Percentiles rank a stretch among this genome's conserved stretches.
These are phyloP conservation scores for Diachasma alloeum DNA, from an alignment of 1,140 invertebrate species.

Conservation along the genomic window DNA sequence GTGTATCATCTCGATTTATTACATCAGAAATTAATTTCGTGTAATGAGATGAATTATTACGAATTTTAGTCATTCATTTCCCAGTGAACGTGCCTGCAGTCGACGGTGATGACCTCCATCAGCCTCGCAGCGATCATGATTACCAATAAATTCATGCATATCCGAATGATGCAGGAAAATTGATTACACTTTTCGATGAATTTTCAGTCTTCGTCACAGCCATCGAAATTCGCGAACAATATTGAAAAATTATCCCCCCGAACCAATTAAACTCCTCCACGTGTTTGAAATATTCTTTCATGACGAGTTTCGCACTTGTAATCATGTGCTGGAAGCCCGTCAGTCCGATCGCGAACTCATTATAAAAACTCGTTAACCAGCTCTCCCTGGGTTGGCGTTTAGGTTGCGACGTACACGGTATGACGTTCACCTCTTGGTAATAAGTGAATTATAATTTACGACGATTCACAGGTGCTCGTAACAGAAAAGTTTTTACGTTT, in stretches of 20 bases:
- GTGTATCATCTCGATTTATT: too few species aligned
- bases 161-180: not conserved
- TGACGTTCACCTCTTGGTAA: too few species aligned
- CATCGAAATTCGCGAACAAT: not conserved
- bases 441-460: too few species aligned
- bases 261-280: not conserved
- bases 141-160: not conserved
- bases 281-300: not conserved
- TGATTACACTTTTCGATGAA: not conserved
- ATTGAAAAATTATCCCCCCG: not conserved
- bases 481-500: too few species aligned
- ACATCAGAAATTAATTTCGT: not conserved
- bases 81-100: not conserved
- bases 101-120: not conserved
- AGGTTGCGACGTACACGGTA: not conserved
- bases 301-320: not conserved
- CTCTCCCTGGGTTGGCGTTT: slow-evolving; percentile 35
- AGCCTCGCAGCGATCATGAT: not conserved
- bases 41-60: too few species aligned
- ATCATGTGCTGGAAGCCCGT: slow-evolving; percentile 3
- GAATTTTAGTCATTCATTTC: too few species aligned
- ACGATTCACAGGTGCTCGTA: too few species aligned
- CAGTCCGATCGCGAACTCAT: slow-evolving; percentile 43
- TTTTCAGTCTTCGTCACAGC: not conserved
- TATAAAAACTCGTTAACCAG: slow-evolving; percentile 45